These are phyloP conservation scores for Iguana delicatissima DNA, from an alignment of 2,797 vertebrate species.

Conservation along the genomic window DNA sequence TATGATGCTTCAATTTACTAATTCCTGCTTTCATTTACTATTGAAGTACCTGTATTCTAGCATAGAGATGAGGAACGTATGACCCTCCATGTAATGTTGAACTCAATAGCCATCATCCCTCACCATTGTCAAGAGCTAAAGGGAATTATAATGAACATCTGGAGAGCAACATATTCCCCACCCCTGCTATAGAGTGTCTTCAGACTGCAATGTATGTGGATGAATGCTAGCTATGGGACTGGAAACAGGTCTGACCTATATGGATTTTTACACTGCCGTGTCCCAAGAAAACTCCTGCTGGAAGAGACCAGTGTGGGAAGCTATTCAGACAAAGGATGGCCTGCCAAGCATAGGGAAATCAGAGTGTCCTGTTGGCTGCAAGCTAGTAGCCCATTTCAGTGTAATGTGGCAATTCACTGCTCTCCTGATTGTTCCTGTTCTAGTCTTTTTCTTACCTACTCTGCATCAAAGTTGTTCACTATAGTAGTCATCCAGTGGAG, in stretches of 20 bases:
- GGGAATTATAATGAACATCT: no score
- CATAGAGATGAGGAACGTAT: background rate
- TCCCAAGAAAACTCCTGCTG: background rate
- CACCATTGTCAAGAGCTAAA: no score
- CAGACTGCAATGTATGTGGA: background rate
- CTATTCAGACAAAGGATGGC: background rate
- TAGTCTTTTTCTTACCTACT: background rate
- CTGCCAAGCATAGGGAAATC: background rate
- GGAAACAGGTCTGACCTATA: background rate
- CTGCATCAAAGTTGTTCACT: background rate
- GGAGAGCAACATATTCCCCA: no score
- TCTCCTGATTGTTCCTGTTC: background rate
- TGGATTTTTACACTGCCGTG: background rate
- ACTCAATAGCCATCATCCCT: background rate
- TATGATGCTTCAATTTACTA: background rate
- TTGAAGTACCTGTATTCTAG: background rate
- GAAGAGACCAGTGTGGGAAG: background rate
- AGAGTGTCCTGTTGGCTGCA: background rate
- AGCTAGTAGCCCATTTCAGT: background rate
- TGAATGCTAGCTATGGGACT: background rate
- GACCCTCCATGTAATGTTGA: background rate
- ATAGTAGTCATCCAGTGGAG: background rate
- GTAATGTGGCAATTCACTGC: background rate
- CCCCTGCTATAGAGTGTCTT: background rate
- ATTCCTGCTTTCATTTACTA: slow-evolving; percentile 12